Percentiles rank a stretch among this genome's conserved stretches.
phyloP scores from a whole-genome alignment of 2,888 invertebrate genomes.

The Dexiosoma caninum region DNA sequence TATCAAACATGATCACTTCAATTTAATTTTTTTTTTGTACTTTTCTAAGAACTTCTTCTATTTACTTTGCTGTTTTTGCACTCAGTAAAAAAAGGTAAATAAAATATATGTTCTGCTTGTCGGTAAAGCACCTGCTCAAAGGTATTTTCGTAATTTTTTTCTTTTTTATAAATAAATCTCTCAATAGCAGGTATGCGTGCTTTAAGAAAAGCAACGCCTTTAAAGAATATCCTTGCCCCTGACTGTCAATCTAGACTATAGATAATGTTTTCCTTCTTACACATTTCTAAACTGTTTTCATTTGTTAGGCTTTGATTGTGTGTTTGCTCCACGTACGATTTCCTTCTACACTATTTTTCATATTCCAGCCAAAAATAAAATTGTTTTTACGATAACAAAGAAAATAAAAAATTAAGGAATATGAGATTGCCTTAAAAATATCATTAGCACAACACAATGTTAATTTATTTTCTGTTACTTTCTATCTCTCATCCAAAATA shows the following conservation, averaged over 20 bases:
- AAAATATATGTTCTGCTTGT: too few species aligned
- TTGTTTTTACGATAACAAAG: background rate
- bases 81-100: background rate
- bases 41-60: constrained; percentile 17
- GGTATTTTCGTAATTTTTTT: background rate
- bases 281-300: background rate
- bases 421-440: constrained; percentile 49
- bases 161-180: background rate
- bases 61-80: background rate
- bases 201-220: constrained; percentile 14
- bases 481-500: background rate
- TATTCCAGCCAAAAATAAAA: constrained; percentile 5
- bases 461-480: background rate
- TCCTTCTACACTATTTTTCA: constrained; percentile 37
- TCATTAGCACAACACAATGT: constrained; percentile 42
- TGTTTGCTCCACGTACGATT: constrained; percentile 47
- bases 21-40: background rate
- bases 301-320: constrained; percentile 8
- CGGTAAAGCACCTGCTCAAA: background rate
- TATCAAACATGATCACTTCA: constrained; percentile 18
- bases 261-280: background rate
- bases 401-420: constrained; percentile 45
- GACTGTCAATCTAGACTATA: background rate
- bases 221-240: background rate
- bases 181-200: constrained; percentile 34